Evolutionary conservation across 2,797 vertebrate genomes (phyloP).

Genomic region (Liparis tanakae): DNA sequence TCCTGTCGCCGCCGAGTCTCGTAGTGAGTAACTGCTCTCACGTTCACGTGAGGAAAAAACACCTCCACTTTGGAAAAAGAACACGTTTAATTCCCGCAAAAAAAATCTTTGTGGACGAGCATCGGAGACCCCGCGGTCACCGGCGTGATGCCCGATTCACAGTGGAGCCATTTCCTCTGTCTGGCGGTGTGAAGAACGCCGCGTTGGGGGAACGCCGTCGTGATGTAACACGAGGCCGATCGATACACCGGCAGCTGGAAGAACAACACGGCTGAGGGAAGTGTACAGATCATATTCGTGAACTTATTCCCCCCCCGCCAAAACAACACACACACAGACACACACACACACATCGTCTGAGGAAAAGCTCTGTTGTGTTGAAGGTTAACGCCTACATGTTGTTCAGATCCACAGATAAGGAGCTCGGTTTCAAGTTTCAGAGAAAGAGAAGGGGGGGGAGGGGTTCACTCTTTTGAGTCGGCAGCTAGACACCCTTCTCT

Average conservation of each 20-base stretch:
- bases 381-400: conserved; percentile 53
- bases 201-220: conserved; percentile 58
- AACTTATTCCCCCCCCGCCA: conserved; percentile 1
- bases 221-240: conserved; percentile 72
- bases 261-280: conserved; percentile 49
- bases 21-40: conserved; percentile 27
- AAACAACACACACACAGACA: conserved; percentile 15
- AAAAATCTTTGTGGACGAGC: conserved; percentile 28
- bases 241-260: conserved; percentile 61
- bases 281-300: conserved; percentile 7
- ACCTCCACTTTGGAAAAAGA: conserved; percentile 6
- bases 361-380: conserved; percentile 25
- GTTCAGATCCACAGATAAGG: conserved; percentile 38
- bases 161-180: conserved; percentile 69
- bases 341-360: conserved; percentile 19
- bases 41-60: conserved; percentile 27
- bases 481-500: conserved; percentile 49
- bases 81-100: not conserved
- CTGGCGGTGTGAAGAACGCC: conserved; percentile 73
- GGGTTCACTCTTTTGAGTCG: conserved; percentile 48
- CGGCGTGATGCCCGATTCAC: conserved; percentile 59
- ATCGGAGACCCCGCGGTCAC: conserved; percentile 55
- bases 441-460: not conserved
- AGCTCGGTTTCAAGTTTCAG: conserved; percentile 43
- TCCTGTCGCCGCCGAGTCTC: conserved; percentile 15